Evolutionary conservation across 2,888 invertebrate genomes (phyloP), one percentile per base, ranked within the genome.

Genomic region (Melanophora roralis): DNA sequence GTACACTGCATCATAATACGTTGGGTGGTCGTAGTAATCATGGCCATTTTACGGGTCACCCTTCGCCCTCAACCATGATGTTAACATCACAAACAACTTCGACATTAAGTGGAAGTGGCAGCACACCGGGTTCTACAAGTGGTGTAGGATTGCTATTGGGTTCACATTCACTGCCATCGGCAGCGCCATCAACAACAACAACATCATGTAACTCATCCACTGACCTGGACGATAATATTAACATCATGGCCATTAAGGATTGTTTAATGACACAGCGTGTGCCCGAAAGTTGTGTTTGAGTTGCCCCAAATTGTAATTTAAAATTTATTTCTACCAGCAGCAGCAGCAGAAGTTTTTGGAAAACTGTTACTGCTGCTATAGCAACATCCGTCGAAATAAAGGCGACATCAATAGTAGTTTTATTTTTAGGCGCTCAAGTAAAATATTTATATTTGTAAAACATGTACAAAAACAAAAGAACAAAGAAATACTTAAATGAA

Each of bases 221-320:
- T 81, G 89, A 89, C 83, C 84, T 89, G 84, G 89, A 89, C 73
- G 90, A 90, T 82, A 93, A 90, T 84, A 93, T 95, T 86, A 95
- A 95, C 91, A 96, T 96, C 72, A 93, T 95, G 89, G 95, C 95
- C 86, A 96, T 96, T 90, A 96, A 96, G 90, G 95, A 96, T 90
- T 93, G 95, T 87, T 93, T 96, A 81, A 95, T 96, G 92, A 95
- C 96, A 86, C 95, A 95, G 89, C 93, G 96, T 88, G 93, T 96
- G 88, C 96, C 96, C 51, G 96, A 96, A 91, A 96, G 95, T 89
- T 96, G 96, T 91, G 96, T 96, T 86, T 96, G 94, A 93, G 83
- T 75, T 81, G 78, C 69, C 69, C 38, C 73, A 74, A 45, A 64
- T 38, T 47, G 65, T 64, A 65, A 64, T 72, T 69, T 75, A 49